These are phyloP conservation scores for Camarhynchus parvulus DNA, from an alignment of 2,113 vertebrate species.

Conservation along the genomic window DNA sequence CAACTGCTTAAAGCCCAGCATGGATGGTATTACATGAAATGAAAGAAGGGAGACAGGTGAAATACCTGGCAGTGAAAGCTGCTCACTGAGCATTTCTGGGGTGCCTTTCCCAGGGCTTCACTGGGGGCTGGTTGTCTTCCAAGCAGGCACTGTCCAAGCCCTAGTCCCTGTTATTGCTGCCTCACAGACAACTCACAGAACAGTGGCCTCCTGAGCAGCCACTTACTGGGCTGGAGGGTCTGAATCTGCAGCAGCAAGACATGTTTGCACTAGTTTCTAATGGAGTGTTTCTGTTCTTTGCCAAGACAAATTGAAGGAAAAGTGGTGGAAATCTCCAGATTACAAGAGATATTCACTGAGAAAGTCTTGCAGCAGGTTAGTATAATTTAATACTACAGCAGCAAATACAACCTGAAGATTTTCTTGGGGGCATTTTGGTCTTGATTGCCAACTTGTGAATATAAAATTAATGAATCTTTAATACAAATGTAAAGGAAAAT, in stretches of 20 bases:
- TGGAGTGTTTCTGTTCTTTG: neutral
- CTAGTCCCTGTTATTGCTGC: fast-evolving
- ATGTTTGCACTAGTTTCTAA: neutral
- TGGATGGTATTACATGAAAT: neutral
- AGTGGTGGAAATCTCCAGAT: slow-evolving; percentile 96
- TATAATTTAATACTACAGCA: neutral
- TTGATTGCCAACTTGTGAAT: neutral
- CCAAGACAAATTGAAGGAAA: slow-evolving; percentile 96
- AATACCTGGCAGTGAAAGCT: neutral
- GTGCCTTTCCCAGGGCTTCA: neutral
- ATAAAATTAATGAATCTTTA: neutral
- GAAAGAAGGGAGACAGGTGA: neutral
- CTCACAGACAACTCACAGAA: fast-evolving
- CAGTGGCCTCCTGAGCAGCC: neutral
- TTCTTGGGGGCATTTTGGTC: neutral
- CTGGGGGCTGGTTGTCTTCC: neutral
- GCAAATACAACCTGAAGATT: neutral
- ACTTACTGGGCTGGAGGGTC: fast-evolving
- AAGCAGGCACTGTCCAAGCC: fast-evolving
- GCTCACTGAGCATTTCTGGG: fast-evolving
- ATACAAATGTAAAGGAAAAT: neutral
- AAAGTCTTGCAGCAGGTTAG: slow-evolving; percentile 95
- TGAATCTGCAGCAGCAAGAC: neutral
- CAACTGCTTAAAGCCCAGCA: neutral
- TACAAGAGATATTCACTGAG: slow-evolving; percentile 98